phyloP scores from a whole-genome alignment of 2,888 invertebrate genomes.

The Perizoma flavofasciatum region DNA sequence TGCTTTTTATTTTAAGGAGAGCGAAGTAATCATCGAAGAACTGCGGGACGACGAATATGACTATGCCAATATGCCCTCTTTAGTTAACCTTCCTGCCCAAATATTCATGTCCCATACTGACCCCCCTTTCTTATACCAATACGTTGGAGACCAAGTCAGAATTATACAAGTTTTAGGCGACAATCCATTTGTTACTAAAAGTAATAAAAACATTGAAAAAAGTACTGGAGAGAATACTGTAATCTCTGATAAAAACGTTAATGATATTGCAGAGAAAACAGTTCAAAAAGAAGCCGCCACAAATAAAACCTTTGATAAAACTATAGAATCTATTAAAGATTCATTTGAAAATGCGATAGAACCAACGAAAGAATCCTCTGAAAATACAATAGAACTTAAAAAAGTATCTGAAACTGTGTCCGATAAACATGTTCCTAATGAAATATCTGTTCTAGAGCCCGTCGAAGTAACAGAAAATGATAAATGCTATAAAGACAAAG shows the following conservation, averaged over 20 bases:
- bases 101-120: slow-evolving; percentile 72
- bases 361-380: slow-evolving; percentile 36
- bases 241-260: slow-evolving; percentile 17
- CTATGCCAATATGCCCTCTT: slow-evolving; percentile 76
- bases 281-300: slow-evolving; percentile 53
- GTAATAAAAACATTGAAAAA: slow-evolving; percentile 53
- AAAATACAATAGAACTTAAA: slow-evolving; percentile 29
- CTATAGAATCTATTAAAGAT: too few species aligned
- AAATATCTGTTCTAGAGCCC: slow-evolving; percentile 15
- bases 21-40: slow-evolving; percentile 81
- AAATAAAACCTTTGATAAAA: slow-evolving; percentile 33
- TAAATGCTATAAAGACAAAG: slow-evolving; percentile 4
- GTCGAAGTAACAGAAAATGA: slow-evolving; percentile 14
- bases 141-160: slow-evolving; percentile 73
- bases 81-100: slow-evolving; percentile 65
- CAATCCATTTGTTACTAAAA: slow-evolving; percentile 61
- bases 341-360: slow-evolving; percentile 27
- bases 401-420: slow-evolving; percentile 14
- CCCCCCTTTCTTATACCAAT: slow-evolving; percentile 77
- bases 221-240: neutral
- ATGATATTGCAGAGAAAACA: slow-evolving; percentile 48
- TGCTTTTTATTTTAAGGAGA: slow-evolving; percentile 82
- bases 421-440: slow-evolving; percentile 26
- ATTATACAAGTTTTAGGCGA: slow-evolving; percentile 74
- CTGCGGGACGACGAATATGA: slow-evolving; percentile 76